Evolutionary conservation across 2,888 invertebrate genomes (phyloP), one percentile per base, ranked within the genome.

Genomic region (Disparrhopalites patrizii): DNA sequence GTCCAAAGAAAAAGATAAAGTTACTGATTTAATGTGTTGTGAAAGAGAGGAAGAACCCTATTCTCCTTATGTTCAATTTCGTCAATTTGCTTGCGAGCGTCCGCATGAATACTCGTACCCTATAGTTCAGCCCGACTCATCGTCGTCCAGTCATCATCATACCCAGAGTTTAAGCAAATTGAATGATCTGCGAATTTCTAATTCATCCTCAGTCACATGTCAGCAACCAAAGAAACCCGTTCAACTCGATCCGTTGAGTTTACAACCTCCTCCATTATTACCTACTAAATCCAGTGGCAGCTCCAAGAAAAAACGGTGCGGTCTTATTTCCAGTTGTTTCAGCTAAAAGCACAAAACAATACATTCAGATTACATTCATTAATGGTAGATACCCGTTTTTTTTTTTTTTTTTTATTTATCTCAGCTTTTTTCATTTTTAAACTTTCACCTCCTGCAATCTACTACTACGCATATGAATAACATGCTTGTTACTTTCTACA

Each of bases 101-200:
- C 76, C 88, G 52, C 92, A 92, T 79, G 93, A 94, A 75, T 94
- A 93, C 81, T 87, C 89, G 75, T 93, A 94, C 80, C 92, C 93
- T 0, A 83, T 85, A 70, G 84, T 89, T 73, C 80, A 76, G 38
- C 71, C 73, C 31, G 73, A 69, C 55, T 67, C 71, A 57, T 61
- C 68, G 23, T 20, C 52, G 30, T 52, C 52, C 27, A 28, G 27
- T 52, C 36, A 36, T 10, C 52, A 23, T 52, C 52, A 52, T 28
- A 27, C 52, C 30, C 52, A 4, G 25, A 47, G 18, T 27, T 23
- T 40, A n/a, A 58, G 18, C 27, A 72, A 70, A 40, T 58, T 52
- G 10, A 62, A 55, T 55, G 33, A 61, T 55, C 56, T 50, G 33
- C 55, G 70, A 43, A 51, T 58, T 61, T 66, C 72, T 58, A 72